Percentiles rank a stretch among this genome's conserved stretches.
Conservation (phyloP, 2,888 invertebrate species). For the Bellardia bayeri region DNA sequence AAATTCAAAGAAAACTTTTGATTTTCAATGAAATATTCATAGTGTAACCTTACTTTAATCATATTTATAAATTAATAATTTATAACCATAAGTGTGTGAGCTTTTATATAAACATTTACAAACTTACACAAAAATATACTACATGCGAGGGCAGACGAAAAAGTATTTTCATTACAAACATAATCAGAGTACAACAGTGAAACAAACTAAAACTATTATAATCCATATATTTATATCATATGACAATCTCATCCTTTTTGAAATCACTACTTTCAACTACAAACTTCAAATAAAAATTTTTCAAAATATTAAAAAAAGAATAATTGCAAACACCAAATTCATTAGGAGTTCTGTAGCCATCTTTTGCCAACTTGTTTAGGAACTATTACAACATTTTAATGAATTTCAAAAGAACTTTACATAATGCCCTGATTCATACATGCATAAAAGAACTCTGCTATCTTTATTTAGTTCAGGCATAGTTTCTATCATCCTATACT, state of each 20-base stretch:
- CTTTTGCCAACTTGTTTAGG: too few species aligned
- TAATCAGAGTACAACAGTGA: too few species aligned
- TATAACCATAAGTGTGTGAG: constrained; percentile 31
- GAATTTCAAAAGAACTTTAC: too few species aligned
- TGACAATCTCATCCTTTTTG: too few species aligned
- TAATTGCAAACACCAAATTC: too few species aligned
- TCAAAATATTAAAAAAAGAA: too few species aligned
- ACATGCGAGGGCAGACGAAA: not conserved
- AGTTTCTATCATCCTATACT: not conserved
- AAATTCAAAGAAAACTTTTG: constrained; percentile 19
- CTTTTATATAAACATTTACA: not conserved
- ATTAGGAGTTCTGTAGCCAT: too few species aligned
- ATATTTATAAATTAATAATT: constrained; percentile 39
- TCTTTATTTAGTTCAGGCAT: not conserved
- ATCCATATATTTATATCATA: too few species aligned
- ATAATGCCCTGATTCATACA: not conserved
- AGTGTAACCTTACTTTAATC: constrained; percentile 34
- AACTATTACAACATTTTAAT: too few species aligned
- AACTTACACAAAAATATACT: not conserved
- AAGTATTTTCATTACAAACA: not conserved
- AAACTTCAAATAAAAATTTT: too few species aligned
- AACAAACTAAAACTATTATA: too few species aligned
- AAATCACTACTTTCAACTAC: too few species aligned
- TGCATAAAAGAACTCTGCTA: not conserved
- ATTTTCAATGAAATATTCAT: constrained; percentile 12